phyloP scores from a whole-genome alignment of 2,797 vertebrate genomes.

The Smutsia temminckii region DNA sequence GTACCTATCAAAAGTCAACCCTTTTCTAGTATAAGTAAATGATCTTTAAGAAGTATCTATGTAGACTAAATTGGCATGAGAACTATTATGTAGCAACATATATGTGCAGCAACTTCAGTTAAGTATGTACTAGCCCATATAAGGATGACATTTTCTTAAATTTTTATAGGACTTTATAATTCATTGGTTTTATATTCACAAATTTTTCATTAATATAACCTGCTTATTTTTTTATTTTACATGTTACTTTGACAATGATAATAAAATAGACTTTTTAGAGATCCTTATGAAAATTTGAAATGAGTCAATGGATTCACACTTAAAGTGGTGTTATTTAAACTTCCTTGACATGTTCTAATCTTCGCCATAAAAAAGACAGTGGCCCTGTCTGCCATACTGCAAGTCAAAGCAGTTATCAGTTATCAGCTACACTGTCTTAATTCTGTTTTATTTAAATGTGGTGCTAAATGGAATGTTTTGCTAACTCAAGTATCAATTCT shows the following conservation, averaged over 20 bases:
- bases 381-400: background rate
- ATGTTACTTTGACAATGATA: constrained; percentile 2
- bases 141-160: background rate
- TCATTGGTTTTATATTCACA: background rate
- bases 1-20: background rate
- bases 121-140: background rate
- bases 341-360: background rate
- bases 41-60: background rate
- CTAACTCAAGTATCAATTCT: background rate
- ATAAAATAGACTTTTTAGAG: background rate
- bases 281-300: background rate
- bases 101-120: background rate
- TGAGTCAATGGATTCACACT: background rate
- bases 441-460: background rate
- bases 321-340: background rate
- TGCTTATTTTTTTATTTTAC: background rate
- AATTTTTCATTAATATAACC: background rate
- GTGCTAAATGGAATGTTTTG: background rate
- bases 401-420: background rate
- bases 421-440: background rate
- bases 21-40: background rate
- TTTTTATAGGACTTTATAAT: background rate
- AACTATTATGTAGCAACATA: background rate
- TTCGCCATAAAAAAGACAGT: background rate
- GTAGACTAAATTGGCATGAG: background rate